Percentiles rank a stretch among this genome's conserved stretches.
phyloP scores from a whole-genome alignment of 2,888 invertebrate species.

The Itoplectis maculator region DNA sequence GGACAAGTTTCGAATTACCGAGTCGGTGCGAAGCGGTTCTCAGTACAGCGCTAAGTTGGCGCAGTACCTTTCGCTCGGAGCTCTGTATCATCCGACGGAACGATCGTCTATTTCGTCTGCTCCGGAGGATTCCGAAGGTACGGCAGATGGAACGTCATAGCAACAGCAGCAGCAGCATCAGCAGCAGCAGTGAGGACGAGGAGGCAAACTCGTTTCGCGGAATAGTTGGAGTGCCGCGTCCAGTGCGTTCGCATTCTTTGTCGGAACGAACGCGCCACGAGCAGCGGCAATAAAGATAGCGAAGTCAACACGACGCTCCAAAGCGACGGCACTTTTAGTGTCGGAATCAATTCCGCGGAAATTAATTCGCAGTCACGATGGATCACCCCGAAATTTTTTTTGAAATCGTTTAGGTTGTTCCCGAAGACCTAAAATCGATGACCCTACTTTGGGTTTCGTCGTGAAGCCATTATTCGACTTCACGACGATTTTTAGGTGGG shows the following conservation, averaged over 20 bases:
- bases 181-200: conserved; percentile 1
- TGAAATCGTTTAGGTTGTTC: too few relatives aligned
- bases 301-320: neutral
- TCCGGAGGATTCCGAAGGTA: conserved; percentile 14
- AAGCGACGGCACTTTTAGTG: conserved; percentile 5
- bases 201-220: conserved; percentile 62
- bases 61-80: neutral
- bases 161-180: conserved; percentile 10
- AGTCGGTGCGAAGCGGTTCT: conserved; percentile 37
- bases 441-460: too few relatives aligned
- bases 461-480: too few relatives aligned
- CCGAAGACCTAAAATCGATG: too few relatives aligned
- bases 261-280: conserved; percentile 5
- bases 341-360: conserved; percentile 15
- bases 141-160: conserved; percentile 4
- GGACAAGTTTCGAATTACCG: conserved; percentile 46
- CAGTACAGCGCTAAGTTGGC: neutral
- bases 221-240: conserved; percentile 41
- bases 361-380: neutral
- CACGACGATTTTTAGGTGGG: too few relatives aligned
- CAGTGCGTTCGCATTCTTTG: conserved; percentile 50
- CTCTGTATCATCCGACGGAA: conserved; percentile 15
- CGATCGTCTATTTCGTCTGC: conserved; percentile 35
- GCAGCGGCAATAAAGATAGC: conserved; percentile 19
- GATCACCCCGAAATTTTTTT: too few relatives aligned